phyloP scores from a whole-genome alignment of 2,113 vertebrate species.

The Paramormyrops kingsleyae region DNA sequence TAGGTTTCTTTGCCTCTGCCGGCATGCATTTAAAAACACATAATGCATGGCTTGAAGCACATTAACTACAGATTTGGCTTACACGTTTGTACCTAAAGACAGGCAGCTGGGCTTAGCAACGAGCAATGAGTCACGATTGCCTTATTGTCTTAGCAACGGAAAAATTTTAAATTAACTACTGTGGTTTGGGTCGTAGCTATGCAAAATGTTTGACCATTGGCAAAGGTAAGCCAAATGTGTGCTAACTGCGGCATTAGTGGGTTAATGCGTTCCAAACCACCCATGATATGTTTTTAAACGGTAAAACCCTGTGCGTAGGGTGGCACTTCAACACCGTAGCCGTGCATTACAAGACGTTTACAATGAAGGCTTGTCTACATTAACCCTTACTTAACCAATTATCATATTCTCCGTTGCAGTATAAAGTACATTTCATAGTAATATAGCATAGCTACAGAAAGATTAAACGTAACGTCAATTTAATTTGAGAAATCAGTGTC shows the following conservation, averaged over 20 bases:
- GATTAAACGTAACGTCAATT: neutral
- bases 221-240: neutral
- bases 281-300: neutral
- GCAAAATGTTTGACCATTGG: neutral
- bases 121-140: neutral
- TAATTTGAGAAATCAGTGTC: neutral
- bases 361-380: neutral
- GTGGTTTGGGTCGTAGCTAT: neutral
- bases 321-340: neutral
- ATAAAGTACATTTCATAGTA: neutral
- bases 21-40: neutral
- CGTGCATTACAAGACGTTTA: neutral
- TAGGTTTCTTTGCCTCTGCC: neutral
- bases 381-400: neutral
- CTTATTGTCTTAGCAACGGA: neutral
- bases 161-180: neutral
- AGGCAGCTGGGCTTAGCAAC: neutral
- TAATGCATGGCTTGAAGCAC: neutral
- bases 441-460: neutral
- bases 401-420: neutral
- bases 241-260: neutral
- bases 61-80: neutral
- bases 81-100: neutral
- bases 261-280: neutral
- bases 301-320: neutral